Evolutionary conservation across 2,888 invertebrate genomes (phyloP).

Genomic region (Dynastes tityus): DNA sequence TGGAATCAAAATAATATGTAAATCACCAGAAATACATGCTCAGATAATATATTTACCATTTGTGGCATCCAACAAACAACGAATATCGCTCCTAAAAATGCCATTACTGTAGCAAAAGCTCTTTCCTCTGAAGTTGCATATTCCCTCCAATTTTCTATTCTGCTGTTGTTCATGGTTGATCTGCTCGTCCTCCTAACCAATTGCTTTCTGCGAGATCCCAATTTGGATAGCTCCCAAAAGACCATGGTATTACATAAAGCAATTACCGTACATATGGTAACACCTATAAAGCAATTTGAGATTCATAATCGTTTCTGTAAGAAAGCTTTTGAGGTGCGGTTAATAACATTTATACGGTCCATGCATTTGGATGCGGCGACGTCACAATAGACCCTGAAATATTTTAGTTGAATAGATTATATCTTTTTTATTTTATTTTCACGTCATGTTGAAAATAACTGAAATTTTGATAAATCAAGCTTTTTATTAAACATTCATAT

Average conservation of each 20-base stretch:
- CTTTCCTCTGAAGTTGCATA: constrained; percentile 85
- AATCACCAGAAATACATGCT: too few species aligned
- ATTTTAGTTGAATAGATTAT: too few species aligned
- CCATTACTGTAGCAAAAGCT: constrained; percentile 89
- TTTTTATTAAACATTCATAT: too few species aligned
- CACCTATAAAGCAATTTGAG: constrained; percentile 72
- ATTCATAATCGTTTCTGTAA: not conserved
- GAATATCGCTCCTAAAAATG: constrained; percentile 85
- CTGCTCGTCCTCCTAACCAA: constrained; percentile 69
- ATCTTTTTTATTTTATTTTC: too few species aligned
- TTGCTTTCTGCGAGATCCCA: constrained; percentile 70
- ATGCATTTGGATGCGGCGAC: too few species aligned
- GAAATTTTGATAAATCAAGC: too few species aligned
- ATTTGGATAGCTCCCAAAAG: constrained; percentile 80
- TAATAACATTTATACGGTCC: too few species aligned
- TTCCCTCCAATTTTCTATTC: constrained; percentile 58
- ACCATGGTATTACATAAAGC: constrained; percentile 89
- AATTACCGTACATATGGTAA: constrained; percentile 81
- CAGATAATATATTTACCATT: constrained; percentile 76
- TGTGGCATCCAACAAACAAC: constrained; percentile 92
- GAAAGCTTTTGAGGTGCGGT: too few species aligned
- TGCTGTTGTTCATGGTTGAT: constrained; percentile 65
- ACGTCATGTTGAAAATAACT: too few species aligned
- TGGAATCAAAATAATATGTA: constrained; percentile 63
- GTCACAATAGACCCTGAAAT: too few species aligned